A percentile compares a stretch with the other conserved stretches of the same genome.
Evolutionary conservation across 2,113 vertebrate genomes (phyloP).

Genomic region (Phaethornis superciliosus): DNA sequence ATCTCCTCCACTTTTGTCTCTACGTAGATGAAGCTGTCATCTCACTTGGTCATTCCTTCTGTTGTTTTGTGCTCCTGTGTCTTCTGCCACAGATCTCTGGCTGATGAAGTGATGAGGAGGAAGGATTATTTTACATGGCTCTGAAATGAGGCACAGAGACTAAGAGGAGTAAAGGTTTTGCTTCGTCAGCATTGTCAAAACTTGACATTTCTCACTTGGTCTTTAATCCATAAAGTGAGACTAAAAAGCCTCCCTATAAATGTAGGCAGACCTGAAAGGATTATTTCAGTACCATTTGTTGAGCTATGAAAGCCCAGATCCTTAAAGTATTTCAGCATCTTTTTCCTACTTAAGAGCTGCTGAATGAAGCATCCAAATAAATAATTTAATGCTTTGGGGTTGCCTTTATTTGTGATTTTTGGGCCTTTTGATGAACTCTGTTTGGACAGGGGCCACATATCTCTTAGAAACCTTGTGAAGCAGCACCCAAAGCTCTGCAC

Average conservation of each 20-base stretch:
- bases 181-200: neutral
- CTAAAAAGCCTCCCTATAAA: neutral
- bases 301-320: neutral
- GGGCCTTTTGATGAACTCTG: neutral
- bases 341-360: constrained; percentile 4
- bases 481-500: neutral
- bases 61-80: neutral
- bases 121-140: neutral
- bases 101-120: neutral
- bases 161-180: neutral
- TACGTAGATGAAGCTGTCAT: neutral
- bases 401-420: constrained; percentile 17
- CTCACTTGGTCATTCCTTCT: neutral
- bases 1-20: neutral
- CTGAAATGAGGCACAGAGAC: neutral
- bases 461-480: neutral
- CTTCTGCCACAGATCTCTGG: neutral
- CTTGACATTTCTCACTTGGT: constrained; percentile 13
- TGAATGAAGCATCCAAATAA: constrained; percentile 16
- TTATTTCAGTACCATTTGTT: neutral
- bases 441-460: neutral
- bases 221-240: neutral
- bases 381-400: neutral
- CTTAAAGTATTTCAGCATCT: constrained; percentile 18
- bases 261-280: neutral